Base-by-base conservation (phyloP, 2,797 vertebrate species). In the Lycodopsis pacificus region DNA sequence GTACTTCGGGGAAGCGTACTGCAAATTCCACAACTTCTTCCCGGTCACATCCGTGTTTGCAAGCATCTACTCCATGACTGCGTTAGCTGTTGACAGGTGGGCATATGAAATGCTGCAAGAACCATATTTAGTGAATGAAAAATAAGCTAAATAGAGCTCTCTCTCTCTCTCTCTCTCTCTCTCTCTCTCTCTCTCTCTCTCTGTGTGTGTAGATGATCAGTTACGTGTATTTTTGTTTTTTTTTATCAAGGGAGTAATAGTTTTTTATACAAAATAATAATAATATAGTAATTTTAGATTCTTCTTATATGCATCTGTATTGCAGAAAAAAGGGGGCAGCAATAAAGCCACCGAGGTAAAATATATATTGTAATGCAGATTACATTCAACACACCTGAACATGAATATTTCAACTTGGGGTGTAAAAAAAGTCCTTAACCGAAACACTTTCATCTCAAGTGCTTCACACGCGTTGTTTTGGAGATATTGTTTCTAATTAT, bases 21-120 rank as follows among this genome's bases (percentile, higher is more conserved):
- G 98, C 88, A 97, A 96, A 90, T 99, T 99, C 93, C 98, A 99
- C 91, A 99, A 99, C 96, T 99, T 99, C 94, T 99, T 99, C 86
- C 98, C 98, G 1, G 98, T 99, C 77, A 97, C 97, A 0, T 97
- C 98, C 0, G 96, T 99, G 84, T 99, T 99, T 48, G 97, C 98
- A 70, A 99, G 98, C 95, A 99, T 99, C 95, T 99, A 99, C 91
- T 99, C 98, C 75, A 99, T 99, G 98, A 98, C 97, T 7, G 98
- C 98, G 0, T 99, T 99, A 51, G 96, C 98, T 5, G 97, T 99
- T 84, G 98, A 99, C 96, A 97, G 98, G 98, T 99, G 94, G 94
- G 96, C 19, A 61, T 1, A 49, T 27, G 7, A 38, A 25, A 76
- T 25, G 22, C 34, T 67, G 57, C 48, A 10, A 65, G 36, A 67